Evolutionary conservation across 2,113 vertebrate species (phyloP), one percentile per base, ranked within the genome.

Genomic region (Chaenogobius annularis): DNA sequence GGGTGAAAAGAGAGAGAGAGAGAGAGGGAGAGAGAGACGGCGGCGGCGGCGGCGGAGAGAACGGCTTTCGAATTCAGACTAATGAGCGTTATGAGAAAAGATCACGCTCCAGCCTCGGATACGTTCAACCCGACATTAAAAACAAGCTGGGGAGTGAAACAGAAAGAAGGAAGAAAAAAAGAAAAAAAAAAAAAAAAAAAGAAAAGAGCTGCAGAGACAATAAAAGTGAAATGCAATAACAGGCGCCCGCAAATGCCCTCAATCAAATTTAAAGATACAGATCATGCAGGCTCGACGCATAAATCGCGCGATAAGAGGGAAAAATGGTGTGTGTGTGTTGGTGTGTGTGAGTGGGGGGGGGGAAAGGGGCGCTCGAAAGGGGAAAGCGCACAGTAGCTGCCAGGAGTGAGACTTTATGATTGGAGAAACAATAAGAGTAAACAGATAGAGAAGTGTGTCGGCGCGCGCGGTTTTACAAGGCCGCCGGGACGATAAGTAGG

Each of bases 181-280:
- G 26, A 4, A 4, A 31, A 31, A 4, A 31, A 31, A 31, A 31
- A 4, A 31, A 31, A 4, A 4, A 31, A 4, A 31, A 31, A 31
- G 13, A 19, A 59, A 81, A 87, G 88, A 86, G 22, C 11, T 85
- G 85, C 86, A 85, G 26, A 83, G 86, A 87, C 88, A 87, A 90
- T 92, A 89, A 90, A 67, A 69, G 56, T 12, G 23, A 73, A 90
- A 92, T 90, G 85, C 85, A 92, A 91, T 92, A 92, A 92, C 85
- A 85, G 81, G 63, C 58, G 83, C 82, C 88, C 69, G 83, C 82
- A 90, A 88, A 85, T 83, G 77, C 82, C 82, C 79, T 85, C 89
- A 90, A 90, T 89, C 90, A 90, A 82, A 92, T 90, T 89, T 85
- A 80, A 81, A 90, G 83, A 91, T 86, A 88, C 83, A 81, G 82